A percentile compares a stretch with the other conserved stretches of the same genome.
phyloP scores from a whole-genome alignment of 1,140 invertebrate species.

The Ostrea edulis region DNA sequence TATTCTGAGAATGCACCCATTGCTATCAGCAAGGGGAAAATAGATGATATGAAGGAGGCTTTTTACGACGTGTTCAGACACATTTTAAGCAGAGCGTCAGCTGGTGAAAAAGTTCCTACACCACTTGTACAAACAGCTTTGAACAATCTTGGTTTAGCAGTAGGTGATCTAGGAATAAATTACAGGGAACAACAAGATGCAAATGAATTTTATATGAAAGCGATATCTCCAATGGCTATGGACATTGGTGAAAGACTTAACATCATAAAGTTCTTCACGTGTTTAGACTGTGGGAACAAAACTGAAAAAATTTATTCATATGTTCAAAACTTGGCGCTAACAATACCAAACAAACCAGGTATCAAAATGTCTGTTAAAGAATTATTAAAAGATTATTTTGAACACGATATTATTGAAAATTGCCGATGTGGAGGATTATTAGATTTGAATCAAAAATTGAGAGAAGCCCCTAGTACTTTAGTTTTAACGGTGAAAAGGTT shows the following conservation, averaged over 20 bases:
- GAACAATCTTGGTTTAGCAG: too few species aligned
- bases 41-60: background rate
- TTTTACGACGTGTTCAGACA: too few species aligned
- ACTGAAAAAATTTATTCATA: background rate
- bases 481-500: too few species aligned
- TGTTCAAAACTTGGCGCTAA: background rate
- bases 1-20: background rate
- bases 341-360: too few species aligned
- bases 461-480: too few species aligned
- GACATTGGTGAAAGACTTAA: too few species aligned
- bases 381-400: too few species aligned
- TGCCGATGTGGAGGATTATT: too few species aligned
- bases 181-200: slow-evolving; percentile 13
- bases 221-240: background rate
- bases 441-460: too few species aligned
- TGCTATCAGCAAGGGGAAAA: background rate
- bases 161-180: too few species aligned
- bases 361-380: too few species aligned
- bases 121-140: background rate
- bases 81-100: background rate
- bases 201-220: slow-evolving; percentile 7
- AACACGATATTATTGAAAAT: too few species aligned
- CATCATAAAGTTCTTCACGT: background rate
- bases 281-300: background rate
- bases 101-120: background rate